Evolutionary conservation across 2,888 invertebrate species (phyloP).

Genomic region (Torymus aiolomorphi): DNA sequence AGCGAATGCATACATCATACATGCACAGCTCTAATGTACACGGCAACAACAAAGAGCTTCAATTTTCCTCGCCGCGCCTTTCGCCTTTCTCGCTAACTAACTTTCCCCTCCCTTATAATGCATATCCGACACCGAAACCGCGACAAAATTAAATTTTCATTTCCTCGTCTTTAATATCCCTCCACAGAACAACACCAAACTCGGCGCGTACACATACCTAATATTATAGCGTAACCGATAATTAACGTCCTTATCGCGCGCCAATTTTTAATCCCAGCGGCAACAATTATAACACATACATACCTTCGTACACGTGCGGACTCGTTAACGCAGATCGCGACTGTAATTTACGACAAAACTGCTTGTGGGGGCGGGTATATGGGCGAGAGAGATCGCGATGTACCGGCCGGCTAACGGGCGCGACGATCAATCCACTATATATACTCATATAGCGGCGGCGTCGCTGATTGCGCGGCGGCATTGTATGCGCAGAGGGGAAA

Average conservation of each 20-base stretch:
- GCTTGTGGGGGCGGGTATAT: not conserved
- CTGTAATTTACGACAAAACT: slow-evolving; percentile 64
- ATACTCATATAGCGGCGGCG: too few species aligned
- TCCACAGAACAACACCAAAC: too few species aligned
- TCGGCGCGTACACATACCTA: too few species aligned
- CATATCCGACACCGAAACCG: too few species aligned
- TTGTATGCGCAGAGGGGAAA: slow-evolving; percentile 61
- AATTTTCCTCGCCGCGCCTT: not conserved
- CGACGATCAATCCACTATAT: slow-evolving; percentile 61
- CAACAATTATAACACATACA: too few species aligned
- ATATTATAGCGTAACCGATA: not conserved
- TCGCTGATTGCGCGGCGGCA: slow-evolving; percentile 57
- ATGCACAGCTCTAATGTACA: not conserved
- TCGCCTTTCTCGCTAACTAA: too few species aligned
- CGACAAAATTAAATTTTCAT: too few species aligned
- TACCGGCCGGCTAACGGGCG: slow-evolving; percentile 61
- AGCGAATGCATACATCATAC: too few species aligned
- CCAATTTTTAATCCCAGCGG: not conserved
- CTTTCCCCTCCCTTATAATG: too few species aligned
- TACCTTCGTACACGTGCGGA: not conserved
- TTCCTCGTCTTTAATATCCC: too few species aligned
- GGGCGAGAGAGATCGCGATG: slow-evolving; percentile 62
- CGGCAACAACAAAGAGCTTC: slow-evolving; percentile 13
- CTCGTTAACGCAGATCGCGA: slow-evolving; percentile 25
- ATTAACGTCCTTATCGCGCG: slow-evolving; percentile 9